Conservation (phyloP, 2,888 invertebrate genomes). For the Eueremaeus valkanovi region DNA sequence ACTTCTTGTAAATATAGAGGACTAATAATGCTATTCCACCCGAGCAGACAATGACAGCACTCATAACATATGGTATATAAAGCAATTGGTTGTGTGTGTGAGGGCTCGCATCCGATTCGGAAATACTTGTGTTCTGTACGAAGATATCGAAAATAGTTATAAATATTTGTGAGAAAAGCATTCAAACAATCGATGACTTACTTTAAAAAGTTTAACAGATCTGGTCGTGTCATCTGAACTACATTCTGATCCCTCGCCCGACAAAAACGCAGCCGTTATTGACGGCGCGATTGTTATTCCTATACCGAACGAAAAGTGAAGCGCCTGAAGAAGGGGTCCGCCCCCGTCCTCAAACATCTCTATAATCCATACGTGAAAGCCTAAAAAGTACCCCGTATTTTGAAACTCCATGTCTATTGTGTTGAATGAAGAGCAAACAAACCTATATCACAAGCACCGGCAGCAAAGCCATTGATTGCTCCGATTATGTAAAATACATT, state of each 20-base stretch:
- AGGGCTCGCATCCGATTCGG: not conserved
- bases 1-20: constrained; percentile 33
- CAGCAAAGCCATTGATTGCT: constrained; percentile 39
- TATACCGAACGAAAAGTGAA: constrained; percentile 37
- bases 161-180: too few species aligned
- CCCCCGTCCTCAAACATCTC: constrained; percentile 40
- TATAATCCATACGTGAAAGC: constrained; percentile 38
- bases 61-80: constrained; percentile 32
- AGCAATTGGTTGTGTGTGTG: not conserved
- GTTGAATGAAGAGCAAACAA: not conserved
- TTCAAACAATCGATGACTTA: not conserved
- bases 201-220: not conserved
- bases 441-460: constrained; percentile 40
- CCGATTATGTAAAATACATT: constrained; percentile 33
- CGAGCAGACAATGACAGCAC: constrained; percentile 24
- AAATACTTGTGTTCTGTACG: not conserved
- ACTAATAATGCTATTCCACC: constrained; percentile 28
- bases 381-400: too few species aligned
- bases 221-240: not conserved
- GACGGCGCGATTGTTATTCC: constrained; percentile 36
- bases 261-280: constrained; percentile 33
- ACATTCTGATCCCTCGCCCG: constrained; percentile 35
- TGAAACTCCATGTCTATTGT: not conserved
- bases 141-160: too few species aligned
- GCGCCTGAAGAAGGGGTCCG: constrained; percentile 38